These are phyloP conservation scores for Dryobotodes eremita DNA, from an alignment of 2,888 invertebrate genomes.

Conservation along the genomic window DNA sequence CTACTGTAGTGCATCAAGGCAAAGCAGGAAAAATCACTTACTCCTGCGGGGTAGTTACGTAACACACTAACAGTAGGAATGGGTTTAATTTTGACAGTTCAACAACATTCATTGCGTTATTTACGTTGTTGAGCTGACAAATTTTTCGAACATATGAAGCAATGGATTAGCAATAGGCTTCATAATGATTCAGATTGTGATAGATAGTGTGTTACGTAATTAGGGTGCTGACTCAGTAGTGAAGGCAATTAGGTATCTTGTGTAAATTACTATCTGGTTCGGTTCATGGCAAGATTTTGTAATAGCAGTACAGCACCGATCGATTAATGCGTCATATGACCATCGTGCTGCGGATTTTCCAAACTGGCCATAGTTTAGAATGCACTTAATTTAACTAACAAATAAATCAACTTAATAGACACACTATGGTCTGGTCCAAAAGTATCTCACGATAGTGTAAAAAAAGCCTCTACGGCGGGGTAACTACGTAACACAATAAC, in stretches of 20 bases:
- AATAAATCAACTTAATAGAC: not conserved
- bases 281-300: constrained; percentile 19
- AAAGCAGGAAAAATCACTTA: not conserved
- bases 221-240: constrained; percentile 39
- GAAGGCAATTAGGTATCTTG: constrained; percentile 5
- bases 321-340: constrained; percentile 31
- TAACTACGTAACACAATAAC: too few relatives aligned
- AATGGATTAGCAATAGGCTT: too few relatives aligned
- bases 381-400: constrained; percentile 2
- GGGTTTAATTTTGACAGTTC: too few relatives aligned
- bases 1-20: constrained; percentile 26
- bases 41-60: too few relatives aligned
- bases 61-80: too few relatives aligned
- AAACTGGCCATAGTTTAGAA: not conserved
- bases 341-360: constrained; percentile 31
- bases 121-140: too few relatives aligned
- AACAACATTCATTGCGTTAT: too few relatives aligned
- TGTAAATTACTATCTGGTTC: constrained; percentile 15
- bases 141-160: too few relatives aligned
- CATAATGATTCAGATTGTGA: too few relatives aligned
- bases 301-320: constrained; percentile 2
- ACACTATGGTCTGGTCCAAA: not conserved
- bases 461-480: too few relatives aligned
- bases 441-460: not conserved
- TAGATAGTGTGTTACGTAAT: too few relatives aligned